Base-by-base conservation (phyloP, 2,888 invertebrate species). In the Napeogenes inachia region DNA sequence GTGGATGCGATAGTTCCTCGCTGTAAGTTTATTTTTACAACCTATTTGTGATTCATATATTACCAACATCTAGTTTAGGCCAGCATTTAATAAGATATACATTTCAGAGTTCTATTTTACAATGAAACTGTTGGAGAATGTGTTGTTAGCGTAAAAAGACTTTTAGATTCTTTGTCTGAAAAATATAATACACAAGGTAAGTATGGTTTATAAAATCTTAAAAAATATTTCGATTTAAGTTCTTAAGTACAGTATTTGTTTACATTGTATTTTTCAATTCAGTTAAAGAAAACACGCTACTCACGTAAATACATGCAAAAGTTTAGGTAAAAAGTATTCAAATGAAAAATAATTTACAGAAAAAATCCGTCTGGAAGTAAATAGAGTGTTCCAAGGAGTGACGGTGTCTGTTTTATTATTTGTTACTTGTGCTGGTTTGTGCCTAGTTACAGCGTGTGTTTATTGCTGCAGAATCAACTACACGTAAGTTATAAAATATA, bases 401-500 rank as follows among this genome's bases (percentile, higher is more conserved):
- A 70, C 80, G 13, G 67, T 85, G 62, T 75, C 87, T 2, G 80
- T 73, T 0, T 65, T 85, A 46, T 59, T 87, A 13, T 81, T 87
- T 62, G 72, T 81, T 4, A 55, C 75, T 0, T 85, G 85, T 68
- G 81, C 81, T 32, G 68, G 70, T 38, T 13, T 81, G 21, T 82
- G 85, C 64, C 72, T 75, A 13, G 3, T 79, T 10, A 71, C 77
- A 13, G 81, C 85, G 2, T 85, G 87, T 62, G 61, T 82, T 54
- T 87, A 87, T 66, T 87, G 87, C 68, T 83, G 75, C 66, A 79
- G 77, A 46, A 84, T 87, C n/a, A 80, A 75, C 71, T 81, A 83
- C 59, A 70, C 73, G 87, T 87, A 75, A 78, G 84, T 74, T 61
- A 47, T 59, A 35, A 21, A 10, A 35, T 54, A 30, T 45, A 6